Percentiles rank a stretch among this genome's conserved stretches.
Evolutionary conservation across 2,113 vertebrate species (phyloP).

Genomic region (Pygathrix nemaeus): DNA sequence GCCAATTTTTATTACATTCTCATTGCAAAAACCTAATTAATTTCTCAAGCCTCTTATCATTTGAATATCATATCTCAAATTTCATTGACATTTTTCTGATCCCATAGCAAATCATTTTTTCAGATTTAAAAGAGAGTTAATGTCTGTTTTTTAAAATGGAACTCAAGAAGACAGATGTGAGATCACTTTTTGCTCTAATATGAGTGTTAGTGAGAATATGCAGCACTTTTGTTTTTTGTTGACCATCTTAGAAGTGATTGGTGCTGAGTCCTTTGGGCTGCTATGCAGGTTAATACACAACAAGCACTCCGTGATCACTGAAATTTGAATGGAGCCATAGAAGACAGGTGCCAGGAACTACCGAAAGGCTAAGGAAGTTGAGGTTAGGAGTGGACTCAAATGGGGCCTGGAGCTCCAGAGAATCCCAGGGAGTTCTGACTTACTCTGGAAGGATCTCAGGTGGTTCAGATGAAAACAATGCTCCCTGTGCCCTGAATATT

Average conservation of each 20-base stretch:
- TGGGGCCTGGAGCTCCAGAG: neutral
- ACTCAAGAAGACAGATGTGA: neutral
- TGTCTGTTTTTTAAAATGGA: slow-evolving; percentile 19
- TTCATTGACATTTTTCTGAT: neutral
- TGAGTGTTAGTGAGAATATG: neutral
- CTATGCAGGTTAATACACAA: neutral
- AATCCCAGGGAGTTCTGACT: neutral
- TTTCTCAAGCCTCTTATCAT: neutral
- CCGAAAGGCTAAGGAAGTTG: no score
- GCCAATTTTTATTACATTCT: slow-evolving; percentile 4
- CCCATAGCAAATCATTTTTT: neutral
- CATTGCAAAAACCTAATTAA: neutral
- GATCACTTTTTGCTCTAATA: neutral
- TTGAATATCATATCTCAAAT: neutral
- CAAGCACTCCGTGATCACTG: neutral
- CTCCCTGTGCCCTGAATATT: neutral
- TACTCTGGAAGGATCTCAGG: neutral
- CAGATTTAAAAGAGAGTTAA: neutral
- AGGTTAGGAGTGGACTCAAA: neutral
- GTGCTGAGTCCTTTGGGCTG: neutral
- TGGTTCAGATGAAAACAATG: neutral
- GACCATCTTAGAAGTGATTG: neutral
- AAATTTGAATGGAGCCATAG: neutral
- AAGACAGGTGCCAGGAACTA: no score
- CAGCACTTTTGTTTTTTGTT: neutral